phyloP scores from a whole-genome alignment of 2,888 invertebrate species.

The Zygothrica quintamaculata region DNA sequence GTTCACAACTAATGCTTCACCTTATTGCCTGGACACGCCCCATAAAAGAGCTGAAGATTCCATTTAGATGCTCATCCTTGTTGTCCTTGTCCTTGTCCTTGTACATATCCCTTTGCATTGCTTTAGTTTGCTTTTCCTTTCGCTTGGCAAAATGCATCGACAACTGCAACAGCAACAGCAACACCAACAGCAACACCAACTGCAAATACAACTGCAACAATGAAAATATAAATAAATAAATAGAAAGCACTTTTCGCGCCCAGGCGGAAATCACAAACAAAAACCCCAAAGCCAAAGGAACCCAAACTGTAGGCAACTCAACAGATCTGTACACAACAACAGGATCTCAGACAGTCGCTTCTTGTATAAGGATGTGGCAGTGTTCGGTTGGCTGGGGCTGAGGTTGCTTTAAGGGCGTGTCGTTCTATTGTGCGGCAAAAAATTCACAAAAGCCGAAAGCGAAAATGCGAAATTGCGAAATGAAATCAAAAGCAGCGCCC shows the following conservation, averaged over 20 bases:
- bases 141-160: slow-evolving; percentile 17
- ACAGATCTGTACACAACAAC: too few species aligned
- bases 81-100: background rate
- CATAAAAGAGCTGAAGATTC: slow-evolving; percentile 12
- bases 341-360: too few species aligned
- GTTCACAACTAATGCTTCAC: slow-evolving; percentile 43
- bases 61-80: background rate
- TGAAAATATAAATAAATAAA: slow-evolving; percentile 72
- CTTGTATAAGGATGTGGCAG: background rate
- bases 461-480: slow-evolving; percentile 29
- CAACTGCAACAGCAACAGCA: slow-evolving; percentile 49
- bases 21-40: slow-evolving; percentile 12
- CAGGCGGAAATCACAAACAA: slow-evolving; percentile 63
- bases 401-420: background rate
- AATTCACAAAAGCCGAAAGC: slow-evolving; percentile 52
- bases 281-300: slow-evolving; percentile 20
- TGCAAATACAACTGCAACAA: too few species aligned
- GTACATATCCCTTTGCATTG: too few species aligned
- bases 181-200: too few species aligned
- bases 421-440: slow-evolving; percentile 42
- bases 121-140: background rate
- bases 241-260: slow-evolving; percentile 73
- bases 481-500: slow-evolving; percentile 55
- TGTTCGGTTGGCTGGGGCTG: background rate
- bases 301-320: background rate